Evolutionary conservation across 2,888 invertebrate species (phyloP).

Genomic region (Xylota sylvarum): DNA sequence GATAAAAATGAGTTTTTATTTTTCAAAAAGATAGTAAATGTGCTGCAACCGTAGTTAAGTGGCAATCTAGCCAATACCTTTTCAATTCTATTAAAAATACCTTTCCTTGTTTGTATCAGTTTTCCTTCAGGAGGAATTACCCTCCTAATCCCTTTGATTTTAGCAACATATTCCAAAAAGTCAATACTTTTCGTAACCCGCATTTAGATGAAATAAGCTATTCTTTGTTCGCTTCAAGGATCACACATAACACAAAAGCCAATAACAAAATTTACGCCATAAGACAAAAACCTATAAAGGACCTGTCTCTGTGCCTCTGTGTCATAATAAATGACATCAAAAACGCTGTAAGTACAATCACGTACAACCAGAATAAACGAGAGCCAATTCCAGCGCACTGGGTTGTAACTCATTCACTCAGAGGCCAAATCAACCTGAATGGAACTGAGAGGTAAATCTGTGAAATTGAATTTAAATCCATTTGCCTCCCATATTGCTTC

Average conservation of each 20-base stretch:
- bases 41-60: too few relatives aligned
- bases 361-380: conserved; percentile 20
- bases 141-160: too few relatives aligned
- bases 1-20: too few relatives aligned
- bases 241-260: background rate
- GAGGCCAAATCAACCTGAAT: conserved; percentile 46
- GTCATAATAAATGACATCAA: background rate
- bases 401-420: conserved; percentile 55
- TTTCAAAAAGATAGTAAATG: too few relatives aligned
- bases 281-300: background rate
- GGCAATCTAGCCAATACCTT: too few relatives aligned
- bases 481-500: conserved; percentile 43
- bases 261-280: background rate
- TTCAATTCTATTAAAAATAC: too few relatives aligned
- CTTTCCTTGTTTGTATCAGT: too few relatives aligned
- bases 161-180: too few relatives aligned
- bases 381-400: conserved; percentile 57
- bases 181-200: background rate
- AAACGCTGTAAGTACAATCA: conserved; percentile 37
- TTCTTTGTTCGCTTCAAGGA: background rate
- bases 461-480: conserved; percentile 76
- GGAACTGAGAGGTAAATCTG: conserved; percentile 69
- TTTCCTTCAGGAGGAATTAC: too few relatives aligned
- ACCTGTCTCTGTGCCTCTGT: background rate
- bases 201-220: background rate